Percentiles rank a stretch among this genome's conserved stretches.
phyloP scores from a whole-genome alignment of 1,140 invertebrate species.

The Melitaea cinxia region DNA sequence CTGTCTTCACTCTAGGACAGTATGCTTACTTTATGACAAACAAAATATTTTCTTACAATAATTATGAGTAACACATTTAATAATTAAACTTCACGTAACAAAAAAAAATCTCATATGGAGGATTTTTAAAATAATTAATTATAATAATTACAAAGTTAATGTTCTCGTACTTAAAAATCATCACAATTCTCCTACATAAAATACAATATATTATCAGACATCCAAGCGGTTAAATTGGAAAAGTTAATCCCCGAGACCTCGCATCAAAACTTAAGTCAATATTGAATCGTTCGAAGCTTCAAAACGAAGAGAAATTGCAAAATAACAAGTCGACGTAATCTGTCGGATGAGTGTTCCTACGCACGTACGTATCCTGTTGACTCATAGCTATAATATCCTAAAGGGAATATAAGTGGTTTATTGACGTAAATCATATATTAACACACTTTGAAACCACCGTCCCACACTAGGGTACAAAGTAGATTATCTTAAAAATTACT shows the following conservation, averaged over 20 bases:
- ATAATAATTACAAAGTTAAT: too few species aligned
- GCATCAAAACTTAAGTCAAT: constrained; percentile 18
- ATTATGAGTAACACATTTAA: too few species aligned
- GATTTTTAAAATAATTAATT: too few species aligned
- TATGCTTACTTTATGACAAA: too few species aligned
- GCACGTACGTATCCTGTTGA: constrained; percentile 44
- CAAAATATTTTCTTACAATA: too few species aligned
- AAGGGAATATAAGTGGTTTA: constrained; percentile 26
- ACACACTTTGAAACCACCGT: not conserved
- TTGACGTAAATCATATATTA: constrained; percentile 28
- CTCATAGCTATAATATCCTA: constrained; percentile 41
- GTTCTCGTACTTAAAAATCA: not conserved
- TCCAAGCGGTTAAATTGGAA: not conserved
- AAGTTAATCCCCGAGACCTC: not conserved
- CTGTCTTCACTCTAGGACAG: too few species aligned
- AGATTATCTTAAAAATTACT: not conserved
- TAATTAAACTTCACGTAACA: too few species aligned
- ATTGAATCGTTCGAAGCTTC: constrained; percentile 23
- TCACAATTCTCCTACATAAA: not conserved
- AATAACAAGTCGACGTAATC: constrained; percentile 37
- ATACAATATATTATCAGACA: not conserved
- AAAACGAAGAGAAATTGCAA: constrained; percentile 38
- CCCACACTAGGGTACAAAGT: not conserved
- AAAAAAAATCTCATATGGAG: too few species aligned
- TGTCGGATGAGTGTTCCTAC: constrained; percentile 38